phyloP scores from a whole-genome alignment of 2,888 invertebrate genomes.

The Drosophila infuscata region DNA sequence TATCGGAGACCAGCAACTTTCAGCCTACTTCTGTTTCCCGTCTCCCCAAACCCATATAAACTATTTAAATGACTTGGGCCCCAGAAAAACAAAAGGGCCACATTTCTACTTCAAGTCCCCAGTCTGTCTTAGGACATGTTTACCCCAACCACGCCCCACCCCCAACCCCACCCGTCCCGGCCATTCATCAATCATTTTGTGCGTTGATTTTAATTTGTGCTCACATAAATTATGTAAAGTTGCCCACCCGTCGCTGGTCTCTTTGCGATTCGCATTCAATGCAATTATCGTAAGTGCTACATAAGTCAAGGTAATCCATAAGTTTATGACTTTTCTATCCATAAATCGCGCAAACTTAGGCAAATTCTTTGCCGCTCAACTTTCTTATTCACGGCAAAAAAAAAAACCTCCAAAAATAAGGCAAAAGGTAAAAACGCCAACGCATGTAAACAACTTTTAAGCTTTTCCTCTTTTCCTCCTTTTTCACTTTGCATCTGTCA shows the following conservation, averaged over 20 bases:
- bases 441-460: slow-evolving; percentile 58
- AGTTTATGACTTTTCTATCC: slow-evolving; percentile 75
- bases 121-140: slow-evolving; percentile 9
- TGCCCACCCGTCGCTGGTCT: slow-evolving; percentile 39
- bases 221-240: slow-evolving; percentile 79
- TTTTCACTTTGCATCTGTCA: slow-evolving; percentile 15
- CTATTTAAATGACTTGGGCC: slow-evolving; percentile 58
- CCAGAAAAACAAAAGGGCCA: slow-evolving; percentile 34
- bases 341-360: slow-evolving; percentile 72
- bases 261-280: slow-evolving; percentile 57
- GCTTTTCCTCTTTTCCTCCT: neutral
- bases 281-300: slow-evolving; percentile 79
- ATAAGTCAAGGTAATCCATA: slow-evolving; percentile 77
- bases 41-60: slow-evolving; percentile 43
- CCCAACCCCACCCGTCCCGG: neutral
- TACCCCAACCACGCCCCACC: neutral
- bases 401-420: slow-evolving; percentile 1
- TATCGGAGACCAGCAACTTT: slow-evolving; percentile 38
- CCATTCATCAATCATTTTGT: slow-evolving; percentile 78
- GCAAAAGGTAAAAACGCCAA: slow-evolving; percentile 57
- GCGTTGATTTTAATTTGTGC: slow-evolving; percentile 79
- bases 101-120: slow-evolving; percentile 17
- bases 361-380: slow-evolving; percentile 56
- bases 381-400: slow-evolving; percentile 34
- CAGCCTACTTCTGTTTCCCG: neutral